Percentiles rank a stretch among this genome's conserved stretches.
Evolutionary conservation across 2,797 vertebrate genomes (phyloP).

Genomic region (Sebastes diploproa): DNA sequence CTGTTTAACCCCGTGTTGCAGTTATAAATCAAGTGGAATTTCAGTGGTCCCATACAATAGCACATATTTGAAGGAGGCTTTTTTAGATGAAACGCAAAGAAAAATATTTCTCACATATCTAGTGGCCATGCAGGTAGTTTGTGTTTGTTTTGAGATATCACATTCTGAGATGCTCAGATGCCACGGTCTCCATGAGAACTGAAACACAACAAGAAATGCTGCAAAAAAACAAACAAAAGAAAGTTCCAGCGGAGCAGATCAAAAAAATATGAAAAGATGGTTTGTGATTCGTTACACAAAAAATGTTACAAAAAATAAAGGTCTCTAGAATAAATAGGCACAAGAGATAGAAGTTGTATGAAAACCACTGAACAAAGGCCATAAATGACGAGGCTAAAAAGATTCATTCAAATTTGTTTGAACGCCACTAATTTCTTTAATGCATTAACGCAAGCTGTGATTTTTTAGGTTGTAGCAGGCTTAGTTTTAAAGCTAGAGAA

Average conservation of each 20-base stretch:
- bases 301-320: no score
- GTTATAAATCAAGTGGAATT: neutral
- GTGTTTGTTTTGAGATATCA: neutral
- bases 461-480: no score
- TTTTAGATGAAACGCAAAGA: neutral
- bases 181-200: neutral
- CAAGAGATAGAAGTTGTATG: no score
- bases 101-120: neutral
- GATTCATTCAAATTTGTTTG: no score
- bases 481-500: no score
- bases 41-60: neutral
- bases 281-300: neutral
- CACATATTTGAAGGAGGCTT: neutral
- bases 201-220: neutral
- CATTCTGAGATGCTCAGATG: neutral
- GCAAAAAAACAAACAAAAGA: neutral
- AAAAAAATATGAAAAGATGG: neutral
- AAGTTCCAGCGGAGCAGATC: neutral
- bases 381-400: no score
- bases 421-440: no score
- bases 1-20: neutral
- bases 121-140: neutral
- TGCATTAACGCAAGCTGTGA: no score
- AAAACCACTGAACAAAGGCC: no score
- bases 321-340: no score